A percentile compares a stretch with the other conserved stretches of the same genome.
Evolutionary conservation across 1,140 invertebrate species (phyloP).

Genomic region (Aphaenogaster floridana): DNA sequence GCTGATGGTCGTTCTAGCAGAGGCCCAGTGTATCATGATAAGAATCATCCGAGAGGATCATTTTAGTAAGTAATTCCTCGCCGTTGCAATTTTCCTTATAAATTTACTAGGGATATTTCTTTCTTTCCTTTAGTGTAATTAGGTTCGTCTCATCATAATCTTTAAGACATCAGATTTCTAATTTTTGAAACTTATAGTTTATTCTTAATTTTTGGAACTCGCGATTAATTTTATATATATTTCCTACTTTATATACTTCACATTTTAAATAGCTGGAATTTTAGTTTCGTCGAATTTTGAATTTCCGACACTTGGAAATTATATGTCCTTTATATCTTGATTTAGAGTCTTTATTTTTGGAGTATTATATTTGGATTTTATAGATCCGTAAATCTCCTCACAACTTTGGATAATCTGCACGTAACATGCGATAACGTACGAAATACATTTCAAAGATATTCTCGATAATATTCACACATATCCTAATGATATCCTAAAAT

Average conservation of each 20-base stretch:
- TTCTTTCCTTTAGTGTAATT: not conserved
- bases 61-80: slow-evolving; percentile 75
- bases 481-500: slow-evolving; percentile 5
- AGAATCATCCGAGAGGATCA: slow-evolving; percentile 77
- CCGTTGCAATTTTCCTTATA: not conserved
- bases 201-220: not conserved
- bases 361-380: not conserved
- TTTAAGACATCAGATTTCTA: not conserved
- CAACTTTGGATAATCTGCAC: not conserved
- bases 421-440: not conserved
- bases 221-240: not conserved
- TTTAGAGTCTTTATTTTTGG: not conserved
- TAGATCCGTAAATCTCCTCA: not conserved
- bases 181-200: not conserved
- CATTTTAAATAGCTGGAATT: not conserved
- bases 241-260: not conserved
- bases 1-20: slow-evolving; percentile 74
- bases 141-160: not conserved
- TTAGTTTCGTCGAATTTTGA: not conserved
- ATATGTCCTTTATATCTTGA: not conserved
- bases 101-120: not conserved
- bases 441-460: not conserved
- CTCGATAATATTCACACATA: not conserved
- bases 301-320: not conserved
- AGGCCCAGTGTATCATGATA: slow-evolving; percentile 73